Base-by-base conservation (phyloP, 2,113 vertebrate genomes). In the Siniperca chuatsi region DNA sequence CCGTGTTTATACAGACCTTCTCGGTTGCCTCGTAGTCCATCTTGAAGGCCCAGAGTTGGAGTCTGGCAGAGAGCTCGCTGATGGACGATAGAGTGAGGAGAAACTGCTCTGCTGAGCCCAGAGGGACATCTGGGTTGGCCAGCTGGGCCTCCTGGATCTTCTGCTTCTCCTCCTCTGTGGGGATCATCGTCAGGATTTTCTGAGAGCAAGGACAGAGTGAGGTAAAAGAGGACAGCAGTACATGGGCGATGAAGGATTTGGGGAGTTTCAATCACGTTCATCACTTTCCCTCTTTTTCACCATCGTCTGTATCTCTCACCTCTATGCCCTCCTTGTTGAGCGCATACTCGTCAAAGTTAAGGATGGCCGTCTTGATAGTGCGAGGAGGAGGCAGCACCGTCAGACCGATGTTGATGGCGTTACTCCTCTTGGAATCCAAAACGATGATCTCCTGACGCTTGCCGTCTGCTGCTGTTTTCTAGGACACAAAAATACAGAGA, bases 271-370 rank as follows among this genome's bases (percentile, higher is more conserved):
- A 2, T 62, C 46, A 15, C 16, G 9, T 12, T 1, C n/a, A 44
- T 54, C 16, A 8, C 35, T 29, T 16, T 18, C 46, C 25, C 35
- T 40, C 15, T 10, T 60, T 46, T 29, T 73, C 23, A 6, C 13
- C 2, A 1, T 3, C 0, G 5, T 8, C 11, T 7, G 21, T 12
- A 13, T 55, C n/a, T 16, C 80, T 95, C 93, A 99, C 98, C 97
- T 99, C 98, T 44, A 99, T 99, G 90, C 98, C 98, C 96, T 99
- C 98, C 93, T 99, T 99, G 95, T 98, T 99, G 92, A 99, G 97
- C 35, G 98, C 98, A 57, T 99, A 99, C 93, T 99, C 98, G 0
- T 99, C 98, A 23, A 99, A 99, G 95, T 99, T 99, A 65, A 99
- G 95, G 90, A 99, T 99, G 91, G 98, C 98, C 4, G 97, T 97